A percentile compares a stretch with the other conserved stretches of the same genome.
Conservation (phyloP, 2,797 vertebrate species). For the Thamnophis elegans region DNA sequence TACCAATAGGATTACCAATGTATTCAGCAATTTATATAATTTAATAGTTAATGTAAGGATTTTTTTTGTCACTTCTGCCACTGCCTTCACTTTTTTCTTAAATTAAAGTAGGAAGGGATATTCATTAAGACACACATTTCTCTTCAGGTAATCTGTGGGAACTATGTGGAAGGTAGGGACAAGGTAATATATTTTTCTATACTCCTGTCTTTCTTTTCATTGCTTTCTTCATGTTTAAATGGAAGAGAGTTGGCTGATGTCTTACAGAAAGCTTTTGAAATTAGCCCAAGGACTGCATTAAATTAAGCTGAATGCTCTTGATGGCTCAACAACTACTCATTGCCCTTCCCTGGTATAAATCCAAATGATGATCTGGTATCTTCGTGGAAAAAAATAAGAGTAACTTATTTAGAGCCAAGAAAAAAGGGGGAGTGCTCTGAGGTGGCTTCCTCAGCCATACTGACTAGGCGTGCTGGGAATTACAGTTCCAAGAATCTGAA, state of each 20-base stretch:
- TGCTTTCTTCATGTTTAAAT: neutral
- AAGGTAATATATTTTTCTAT: neutral
- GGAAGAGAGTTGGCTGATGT: neutral
- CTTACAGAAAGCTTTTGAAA: neutral
- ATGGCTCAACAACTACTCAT: neutral
- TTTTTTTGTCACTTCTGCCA: neutral
- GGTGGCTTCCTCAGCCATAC: neutral
- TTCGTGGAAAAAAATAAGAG: neutral
- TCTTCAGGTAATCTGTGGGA: neutral
- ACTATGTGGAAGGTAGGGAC: neutral
- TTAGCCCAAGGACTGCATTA: neutral
- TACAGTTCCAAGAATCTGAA: neutral
- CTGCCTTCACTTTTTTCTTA: neutral
- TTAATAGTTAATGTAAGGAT: neutral
- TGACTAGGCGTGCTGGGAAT: neutral
- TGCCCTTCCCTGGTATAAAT: neutral
- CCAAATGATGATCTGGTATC: neutral
- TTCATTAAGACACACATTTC: neutral
- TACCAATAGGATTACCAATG: no score
- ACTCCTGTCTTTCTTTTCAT: neutral
- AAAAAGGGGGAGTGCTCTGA: neutral
- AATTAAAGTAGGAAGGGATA: neutral
- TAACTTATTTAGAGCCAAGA: neutral
- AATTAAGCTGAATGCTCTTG: neutral
- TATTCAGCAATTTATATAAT: neutral